Evolutionary conservation across 1,140 invertebrate genomes (phyloP).

Genomic region (Camponotus pennsylvanicus): DNA sequence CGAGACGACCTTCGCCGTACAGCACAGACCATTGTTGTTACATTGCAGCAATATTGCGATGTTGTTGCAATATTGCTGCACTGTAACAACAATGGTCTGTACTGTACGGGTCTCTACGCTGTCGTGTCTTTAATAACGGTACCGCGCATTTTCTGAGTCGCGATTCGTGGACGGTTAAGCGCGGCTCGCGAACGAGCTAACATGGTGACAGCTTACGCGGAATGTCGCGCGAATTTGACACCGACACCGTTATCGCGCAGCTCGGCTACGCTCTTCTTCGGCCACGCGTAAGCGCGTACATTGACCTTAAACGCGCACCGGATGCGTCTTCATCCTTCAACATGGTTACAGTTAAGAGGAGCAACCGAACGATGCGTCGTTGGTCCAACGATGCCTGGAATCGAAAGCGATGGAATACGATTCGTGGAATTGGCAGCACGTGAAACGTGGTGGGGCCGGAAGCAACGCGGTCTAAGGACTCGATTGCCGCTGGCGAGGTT

Average conservation of each 20-base stretch:
- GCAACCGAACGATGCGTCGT: neutral
- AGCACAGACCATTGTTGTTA: too few species aligned
- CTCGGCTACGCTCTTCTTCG: neutral
- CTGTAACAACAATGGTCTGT: too few species aligned
- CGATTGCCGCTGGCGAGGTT: too few species aligned
- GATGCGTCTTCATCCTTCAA: conserved; percentile 54
- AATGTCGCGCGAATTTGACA: conserved; percentile 60
- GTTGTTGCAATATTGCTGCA: too few species aligned
- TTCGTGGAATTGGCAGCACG: conserved; percentile 25
- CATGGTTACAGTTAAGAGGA: conserved; percentile 3
- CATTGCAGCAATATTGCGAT: too few species aligned
- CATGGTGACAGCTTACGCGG: conserved; percentile 61
- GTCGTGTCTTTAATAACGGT: conserved; percentile 15
- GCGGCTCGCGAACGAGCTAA: conserved; percentile 1
- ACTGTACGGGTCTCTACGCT: too few species aligned
- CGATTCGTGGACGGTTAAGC: neutral
- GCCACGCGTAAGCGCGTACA: conserved; percentile 31
- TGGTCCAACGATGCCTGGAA: conserved; percentile 4
- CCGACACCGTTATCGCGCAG: conserved; percentile 48
- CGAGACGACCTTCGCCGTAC: neutral
- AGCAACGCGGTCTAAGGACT: too few species aligned
- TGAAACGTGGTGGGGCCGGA: neutral
- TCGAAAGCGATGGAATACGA: conserved; percentile 30
- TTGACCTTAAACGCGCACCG: conserved; percentile 72
- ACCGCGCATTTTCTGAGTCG: conserved; percentile 26